Evolutionary conservation across 92 coral and sea anemone genomes (phyloP).

Genomic region (Actinernus sp.): DNA sequence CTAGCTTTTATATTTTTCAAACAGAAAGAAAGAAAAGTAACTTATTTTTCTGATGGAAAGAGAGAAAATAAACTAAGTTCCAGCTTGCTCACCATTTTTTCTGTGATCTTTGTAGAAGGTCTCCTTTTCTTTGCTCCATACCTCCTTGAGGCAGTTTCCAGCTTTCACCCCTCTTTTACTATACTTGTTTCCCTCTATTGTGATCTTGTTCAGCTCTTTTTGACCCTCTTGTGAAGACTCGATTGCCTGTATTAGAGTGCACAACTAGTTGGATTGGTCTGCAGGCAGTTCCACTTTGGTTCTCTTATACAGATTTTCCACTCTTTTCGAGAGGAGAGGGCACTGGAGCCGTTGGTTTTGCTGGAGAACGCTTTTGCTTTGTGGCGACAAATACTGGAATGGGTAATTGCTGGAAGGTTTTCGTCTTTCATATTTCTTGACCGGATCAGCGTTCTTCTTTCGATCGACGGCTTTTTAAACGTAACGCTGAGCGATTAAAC

Average conservation of each 20-base stretch:
- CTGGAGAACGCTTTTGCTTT: background rate
- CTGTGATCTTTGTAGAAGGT: background rate
- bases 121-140: background rate
- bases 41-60: too few species aligned
- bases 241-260: conserved; percentile 11
- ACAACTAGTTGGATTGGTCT: background rate
- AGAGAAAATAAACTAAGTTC: too few species aligned
- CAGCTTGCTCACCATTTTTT: background rate
- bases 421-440: background rate
- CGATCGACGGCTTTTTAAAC: background rate
- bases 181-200: conserved; percentile 4
- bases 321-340: background rate
- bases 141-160: background rate
- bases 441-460: background rate
- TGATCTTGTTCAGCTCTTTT: conserved; percentile 11
- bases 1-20: too few species aligned
- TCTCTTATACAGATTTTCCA: background rate
- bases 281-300: background rate
- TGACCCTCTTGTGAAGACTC: conserved; percentile 13
- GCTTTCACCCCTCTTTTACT: background rate
- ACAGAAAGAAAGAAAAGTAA: too few species aligned
- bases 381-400: background rate
- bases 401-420: background rate
- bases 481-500: background rate
- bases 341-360: background rate